Evolutionary conservation across 92 coral and sea anemone genomes (phyloP).

Genomic region (Phenganax stokvisi): DNA sequence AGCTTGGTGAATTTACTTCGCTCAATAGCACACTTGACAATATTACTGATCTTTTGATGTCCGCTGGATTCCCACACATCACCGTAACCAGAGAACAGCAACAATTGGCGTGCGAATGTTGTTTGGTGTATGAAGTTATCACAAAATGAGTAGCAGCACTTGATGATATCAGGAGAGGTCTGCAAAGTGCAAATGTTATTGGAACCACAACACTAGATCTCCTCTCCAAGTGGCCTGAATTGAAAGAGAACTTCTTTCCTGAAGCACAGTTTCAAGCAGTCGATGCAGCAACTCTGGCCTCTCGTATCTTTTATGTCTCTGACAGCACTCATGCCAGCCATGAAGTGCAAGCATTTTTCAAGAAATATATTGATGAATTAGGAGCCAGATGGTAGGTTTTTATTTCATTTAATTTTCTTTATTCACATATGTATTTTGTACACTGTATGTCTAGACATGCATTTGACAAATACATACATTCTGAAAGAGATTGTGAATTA

Average conservation of each 20-base stretch:
- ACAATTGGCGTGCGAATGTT: slow-evolving; percentile 41
- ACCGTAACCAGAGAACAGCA: slow-evolving; percentile 3
- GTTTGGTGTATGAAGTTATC: slow-evolving; percentile 34
- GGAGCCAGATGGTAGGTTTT: too few species aligned
- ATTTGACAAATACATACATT: too few species aligned
- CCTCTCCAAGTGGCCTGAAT: slow-evolving; percentile 7
- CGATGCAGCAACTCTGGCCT: too few species aligned
- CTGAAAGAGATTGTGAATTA: too few species aligned
- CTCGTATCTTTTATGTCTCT: too few species aligned
- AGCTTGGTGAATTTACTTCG: not conserved
- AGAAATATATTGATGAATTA: too few species aligned
- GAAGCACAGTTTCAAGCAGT: not conserved
- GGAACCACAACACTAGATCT: slow-evolving; percentile 33
- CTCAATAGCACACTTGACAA: not conserved
- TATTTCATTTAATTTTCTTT: too few species aligned
- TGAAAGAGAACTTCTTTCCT: slow-evolving; percentile 32
- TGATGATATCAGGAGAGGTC: slow-evolving; percentile 40
- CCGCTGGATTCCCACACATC: slow-evolving; percentile 42
- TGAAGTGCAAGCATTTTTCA: too few species aligned
- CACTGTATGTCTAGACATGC: too few species aligned
- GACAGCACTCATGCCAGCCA: too few species aligned
- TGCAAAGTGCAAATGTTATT: slow-evolving; percentile 33
- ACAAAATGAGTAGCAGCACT: slow-evolving; percentile 34
- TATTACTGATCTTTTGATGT: slow-evolving; percentile 27
- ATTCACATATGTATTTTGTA: too few species aligned